phyloP scores from a whole-genome alignment of 2,113 vertebrate species.

The Mobula birostris region DNA sequence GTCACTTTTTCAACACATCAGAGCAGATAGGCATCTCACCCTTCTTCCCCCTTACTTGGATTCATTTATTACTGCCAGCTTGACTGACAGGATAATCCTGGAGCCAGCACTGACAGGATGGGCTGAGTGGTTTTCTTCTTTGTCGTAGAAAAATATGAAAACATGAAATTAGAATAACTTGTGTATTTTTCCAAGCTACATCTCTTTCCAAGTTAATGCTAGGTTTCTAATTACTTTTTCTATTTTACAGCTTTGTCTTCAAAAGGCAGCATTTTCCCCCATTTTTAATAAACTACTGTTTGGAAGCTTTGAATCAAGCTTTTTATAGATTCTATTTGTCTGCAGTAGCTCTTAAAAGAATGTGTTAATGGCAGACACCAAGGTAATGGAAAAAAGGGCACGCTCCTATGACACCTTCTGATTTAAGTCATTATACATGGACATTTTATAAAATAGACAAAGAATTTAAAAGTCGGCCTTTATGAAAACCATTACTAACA shows the following conservation, averaged over 20 bases:
- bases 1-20: neutral
- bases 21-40: neutral
- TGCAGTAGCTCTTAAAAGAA: constrained; percentile 74
- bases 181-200: neutral
- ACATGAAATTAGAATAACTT: too few species aligned
- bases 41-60: too few species aligned
- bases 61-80: too few species aligned
- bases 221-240: neutral
- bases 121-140: too few species aligned
- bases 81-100: too few species aligned
- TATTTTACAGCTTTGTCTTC: neutral
- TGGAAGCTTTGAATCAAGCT: constrained; percentile 62
- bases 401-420: constrained; percentile 71
- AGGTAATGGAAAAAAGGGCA: constrained; percentile 80
- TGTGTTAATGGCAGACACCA: constrained; percentile 77
- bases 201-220: neutral
- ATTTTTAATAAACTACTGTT: neutral
- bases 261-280: neutral
- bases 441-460: constrained; percentile 65
- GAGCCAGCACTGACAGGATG: too few species aligned
- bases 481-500: constrained; percentile 73
- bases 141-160: too few species aligned
- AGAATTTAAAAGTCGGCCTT: constrained; percentile 76
- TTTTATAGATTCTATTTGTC: constrained; percentile 59
- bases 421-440: constrained; percentile 75